Conservation (phyloP, 2,113 vertebrate species). For the Ctenodactylus gundi region DNA sequence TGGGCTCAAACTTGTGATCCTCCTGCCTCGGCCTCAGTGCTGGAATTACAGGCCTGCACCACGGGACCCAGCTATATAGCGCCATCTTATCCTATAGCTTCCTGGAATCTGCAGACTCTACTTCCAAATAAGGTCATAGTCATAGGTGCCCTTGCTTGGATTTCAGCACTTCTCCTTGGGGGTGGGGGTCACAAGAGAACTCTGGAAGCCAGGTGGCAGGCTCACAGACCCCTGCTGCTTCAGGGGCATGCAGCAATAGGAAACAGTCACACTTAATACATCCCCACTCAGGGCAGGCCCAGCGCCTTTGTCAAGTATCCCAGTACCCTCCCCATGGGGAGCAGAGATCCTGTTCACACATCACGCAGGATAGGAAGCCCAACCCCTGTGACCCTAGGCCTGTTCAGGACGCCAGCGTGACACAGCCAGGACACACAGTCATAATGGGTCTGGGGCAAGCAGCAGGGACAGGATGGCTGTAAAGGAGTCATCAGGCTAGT, state of each 20-base stretch:
- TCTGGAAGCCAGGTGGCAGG: not conserved
- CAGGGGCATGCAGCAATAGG: not conserved
- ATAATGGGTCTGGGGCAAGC: not conserved
- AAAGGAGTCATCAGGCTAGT: no score
- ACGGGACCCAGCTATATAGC: no score
- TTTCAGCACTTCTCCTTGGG: not conserved
- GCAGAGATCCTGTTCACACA: accelerated
- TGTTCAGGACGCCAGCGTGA: not conserved
- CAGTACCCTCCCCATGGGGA: no score
- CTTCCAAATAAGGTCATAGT: not conserved
- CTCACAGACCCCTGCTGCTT: not conserved
- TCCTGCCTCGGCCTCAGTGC: no score
- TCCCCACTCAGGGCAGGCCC: not conserved
- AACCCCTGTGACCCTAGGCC: not conserved
- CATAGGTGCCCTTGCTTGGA: no score
- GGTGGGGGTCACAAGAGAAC: not conserved
- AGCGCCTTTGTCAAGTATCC: no score
- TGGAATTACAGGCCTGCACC: no score
- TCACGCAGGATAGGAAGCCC: no score
- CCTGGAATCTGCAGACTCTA: not conserved
- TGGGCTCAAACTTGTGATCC: no score
- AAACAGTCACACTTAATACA: not conserved
- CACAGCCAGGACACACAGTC: accelerated
- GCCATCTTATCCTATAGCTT: not conserved
- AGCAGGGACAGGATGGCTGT: not conserved